These are phyloP conservation scores for Rhagonycha lutea DNA, from an alignment of 2,888 invertebrate genomes.

Conservation along the genomic window DNA sequence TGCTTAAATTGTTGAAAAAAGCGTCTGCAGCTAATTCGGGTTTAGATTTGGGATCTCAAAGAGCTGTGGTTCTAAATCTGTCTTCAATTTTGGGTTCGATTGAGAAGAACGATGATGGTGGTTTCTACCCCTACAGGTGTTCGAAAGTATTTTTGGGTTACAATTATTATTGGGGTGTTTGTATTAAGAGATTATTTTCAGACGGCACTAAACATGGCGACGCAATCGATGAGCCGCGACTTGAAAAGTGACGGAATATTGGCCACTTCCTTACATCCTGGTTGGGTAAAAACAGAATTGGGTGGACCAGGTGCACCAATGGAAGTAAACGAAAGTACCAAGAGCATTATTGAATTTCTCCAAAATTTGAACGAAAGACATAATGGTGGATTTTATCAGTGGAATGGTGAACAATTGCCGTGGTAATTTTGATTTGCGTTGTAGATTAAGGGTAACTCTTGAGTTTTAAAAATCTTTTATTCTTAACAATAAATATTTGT, in stretches of 20 bases:
- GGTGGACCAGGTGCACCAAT: slow-evolving; percentile 81
- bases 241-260: slow-evolving; percentile 75
- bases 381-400: slow-evolving; percentile 78
- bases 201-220: slow-evolving; percentile 85
- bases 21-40: slow-evolving; percentile 64
- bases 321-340: slow-evolving; percentile 69
- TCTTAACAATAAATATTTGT: background rate
- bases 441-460: background rate
- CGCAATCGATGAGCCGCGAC: slow-evolving; percentile 83
- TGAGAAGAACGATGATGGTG: slow-evolving; percentile 72
- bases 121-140: slow-evolving; percentile 82
- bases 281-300: slow-evolving; percentile 91
- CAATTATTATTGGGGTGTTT: background rate
- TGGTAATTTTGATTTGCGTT: slow-evolving; percentile 64
- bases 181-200: slow-evolving; percentile 52
- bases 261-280: slow-evolving; percentile 80
- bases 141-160: slow-evolving; percentile 69
- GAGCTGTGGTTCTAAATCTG: slow-evolving; percentile 82
- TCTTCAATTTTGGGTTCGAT: slow-evolving; percentile 83
- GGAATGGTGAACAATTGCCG: slow-evolving; percentile 72
- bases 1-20: slow-evolving; percentile 72
- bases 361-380: slow-evolving; percentile 64
- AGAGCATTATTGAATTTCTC: slow-evolving; percentile 69
- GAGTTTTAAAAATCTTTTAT: background rate
- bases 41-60: slow-evolving; percentile 61